Base-by-base conservation (phyloP, 2,888 invertebrate genomes). In the Volucella zonaria region DNA sequence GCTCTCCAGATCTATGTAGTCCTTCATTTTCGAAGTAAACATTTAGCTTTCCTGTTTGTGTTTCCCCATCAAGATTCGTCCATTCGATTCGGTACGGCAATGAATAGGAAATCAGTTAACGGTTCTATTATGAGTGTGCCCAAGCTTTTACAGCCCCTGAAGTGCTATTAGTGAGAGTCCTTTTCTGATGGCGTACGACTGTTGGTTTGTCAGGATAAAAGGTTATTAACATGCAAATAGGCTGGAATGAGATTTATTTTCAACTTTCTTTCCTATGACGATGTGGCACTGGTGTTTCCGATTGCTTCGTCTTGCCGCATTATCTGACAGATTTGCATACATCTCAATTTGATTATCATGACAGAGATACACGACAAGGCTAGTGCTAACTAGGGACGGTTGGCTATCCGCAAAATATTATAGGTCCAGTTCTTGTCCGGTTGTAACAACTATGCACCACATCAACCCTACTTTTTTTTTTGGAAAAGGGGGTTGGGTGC, bases 181-280 rank as follows among this genome's bases (percentile, higher is more conserved):
- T 77, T 31, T 31, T 31, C 6, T 31, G 4, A 6, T 31, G 31
- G 6, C 6, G 31, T 31, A 31, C 31, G 31, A 31, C 31, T 31
- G 11, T 51, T 58, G 15, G 52, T 59, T 81, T 56, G 47, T 49
- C 49, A 38, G 31, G 75, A 18, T 52, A 47, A 82, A 67, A 82
- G 82, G 82, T 77, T 82, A 82, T 82, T 82, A 82, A 82, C 82
- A 82, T 82, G 82, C 70, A 82, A 71, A 77, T 82, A 67, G 77
- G 43, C 82, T 82, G 77, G 45, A 31, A 40, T 47, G 62, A 61
- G 62, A 52, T 61, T 76, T 59, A 43, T 14, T 59, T 56, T 56
- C 14, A 12, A 12, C 11, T 4, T 31, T 43, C 1, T 23, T 54
- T 52, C 45, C 42, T 49, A 14, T 43, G 14, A 10, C 31, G 15